Conservation (phyloP, 2,113 vertebrate species). For the Antechinus stuartii region DNA sequence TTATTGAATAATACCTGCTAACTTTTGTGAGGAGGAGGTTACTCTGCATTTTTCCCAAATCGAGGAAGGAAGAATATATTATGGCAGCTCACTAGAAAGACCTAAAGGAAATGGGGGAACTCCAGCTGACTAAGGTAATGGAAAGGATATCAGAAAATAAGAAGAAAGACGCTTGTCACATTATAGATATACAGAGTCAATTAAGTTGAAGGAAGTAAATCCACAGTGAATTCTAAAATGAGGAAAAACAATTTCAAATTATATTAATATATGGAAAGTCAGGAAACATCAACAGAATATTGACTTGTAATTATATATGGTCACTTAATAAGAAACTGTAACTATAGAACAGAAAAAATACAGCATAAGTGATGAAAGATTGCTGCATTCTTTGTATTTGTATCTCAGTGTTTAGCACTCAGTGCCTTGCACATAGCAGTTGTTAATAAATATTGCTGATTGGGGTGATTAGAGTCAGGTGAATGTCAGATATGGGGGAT, state of each 20-base stretch:
- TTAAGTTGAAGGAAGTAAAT: neutral
- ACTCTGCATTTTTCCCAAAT: neutral
- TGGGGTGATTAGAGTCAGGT: slow-evolving; percentile 33
- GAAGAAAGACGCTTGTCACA: neutral
- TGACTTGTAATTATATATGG: neutral
- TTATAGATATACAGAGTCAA: neutral
- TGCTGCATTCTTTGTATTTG: neutral
- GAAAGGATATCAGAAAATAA: neutral
- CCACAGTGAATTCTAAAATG: slow-evolving; percentile 18
- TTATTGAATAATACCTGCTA: slow-evolving; percentile 6
- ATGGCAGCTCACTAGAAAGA: neutral
- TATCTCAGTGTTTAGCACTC: slow-evolving; percentile 35
- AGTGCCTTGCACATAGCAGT: neutral
- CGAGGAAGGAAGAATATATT: neutral
- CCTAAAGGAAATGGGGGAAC: fast-evolving
- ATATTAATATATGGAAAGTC: neutral
- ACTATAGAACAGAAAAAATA: slow-evolving; percentile 44
- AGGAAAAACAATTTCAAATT: slow-evolving; percentile 18
- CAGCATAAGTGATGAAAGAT: slow-evolving; percentile 32
- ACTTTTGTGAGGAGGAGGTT: slow-evolving; percentile 5
- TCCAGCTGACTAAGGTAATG: neutral
- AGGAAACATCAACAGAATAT: neutral
- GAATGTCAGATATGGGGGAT: slow-evolving; percentile 46
- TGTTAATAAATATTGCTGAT: neutral
- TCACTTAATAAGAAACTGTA: neutral